Conservation (phyloP, 2,888 invertebrate genomes). For the Margaritifera margaritifera region DNA sequence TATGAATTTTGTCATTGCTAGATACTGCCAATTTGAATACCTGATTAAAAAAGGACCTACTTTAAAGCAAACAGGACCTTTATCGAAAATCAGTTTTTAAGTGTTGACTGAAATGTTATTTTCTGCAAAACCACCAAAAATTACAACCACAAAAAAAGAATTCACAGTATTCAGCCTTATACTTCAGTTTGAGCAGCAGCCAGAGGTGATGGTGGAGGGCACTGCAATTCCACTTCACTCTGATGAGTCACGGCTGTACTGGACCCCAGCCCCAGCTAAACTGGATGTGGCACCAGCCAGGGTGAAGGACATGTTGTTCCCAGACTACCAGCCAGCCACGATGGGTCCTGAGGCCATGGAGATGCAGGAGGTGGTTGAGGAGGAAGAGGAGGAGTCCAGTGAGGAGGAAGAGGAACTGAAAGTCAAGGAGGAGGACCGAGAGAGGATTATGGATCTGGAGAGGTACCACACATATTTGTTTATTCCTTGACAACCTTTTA, state of each 20-base stretch:
- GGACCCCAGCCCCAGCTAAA: conserved; percentile 72
- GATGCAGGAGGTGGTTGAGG: conserved; percentile 26
- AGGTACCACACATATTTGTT: conserved; percentile 12
- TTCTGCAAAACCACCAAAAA: no score
- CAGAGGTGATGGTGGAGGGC: conserved; percentile 47
- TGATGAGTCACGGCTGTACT: conserved; percentile 68
- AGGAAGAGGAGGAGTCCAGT: conserved; percentile 31
- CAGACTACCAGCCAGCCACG: conserved; percentile 54
- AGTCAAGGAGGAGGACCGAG: conserved; percentile 39
- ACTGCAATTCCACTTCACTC: conserved; percentile 40
- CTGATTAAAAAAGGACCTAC: no score
- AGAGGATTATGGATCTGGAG: conserved; percentile 33
- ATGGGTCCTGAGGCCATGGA: conserved; percentile 23
- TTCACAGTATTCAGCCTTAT: not conserved
- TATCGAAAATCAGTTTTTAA: no score
- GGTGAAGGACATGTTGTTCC: conserved; percentile 66
- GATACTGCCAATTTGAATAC: no score
- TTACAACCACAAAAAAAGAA: conserved; percentile 1
- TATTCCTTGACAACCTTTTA: no score
- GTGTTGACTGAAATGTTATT: no score
- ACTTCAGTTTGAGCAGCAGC: conserved; percentile 40
- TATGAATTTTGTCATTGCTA: no score
- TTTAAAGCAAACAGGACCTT: no score
- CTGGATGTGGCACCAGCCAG: conserved; percentile 64
- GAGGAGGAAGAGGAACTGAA: conserved; percentile 44